Conservation (phyloP, 2,797 vertebrate genomes). For the Psittacula derbiana region DNA sequence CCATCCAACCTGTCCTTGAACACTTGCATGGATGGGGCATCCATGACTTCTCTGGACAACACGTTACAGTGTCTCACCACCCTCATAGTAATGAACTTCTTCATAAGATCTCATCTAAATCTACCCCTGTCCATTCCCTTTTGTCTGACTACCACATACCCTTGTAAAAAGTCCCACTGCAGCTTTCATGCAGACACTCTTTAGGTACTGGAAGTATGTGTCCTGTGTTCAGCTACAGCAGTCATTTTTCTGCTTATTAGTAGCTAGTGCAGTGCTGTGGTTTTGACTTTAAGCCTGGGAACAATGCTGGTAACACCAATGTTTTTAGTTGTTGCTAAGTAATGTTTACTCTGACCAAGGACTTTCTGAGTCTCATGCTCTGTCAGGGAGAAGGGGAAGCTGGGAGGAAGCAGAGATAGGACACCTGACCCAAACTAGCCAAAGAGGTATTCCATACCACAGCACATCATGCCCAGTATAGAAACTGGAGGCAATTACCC, state of each 20-base stretch:
- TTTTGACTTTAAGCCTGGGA: too few species aligned
- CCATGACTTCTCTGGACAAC: not conserved
- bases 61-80: not conserved
- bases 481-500: too few species aligned
- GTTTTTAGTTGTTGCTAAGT: too few species aligned
- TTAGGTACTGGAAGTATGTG: not conserved
- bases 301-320: too few species aligned
- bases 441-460: too few species aligned
- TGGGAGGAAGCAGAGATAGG: too few species aligned
- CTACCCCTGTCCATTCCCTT: not conserved
- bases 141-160: not conserved
- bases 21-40: not conserved
- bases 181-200: not conserved
- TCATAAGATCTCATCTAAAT: not conserved
- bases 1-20: not conserved
- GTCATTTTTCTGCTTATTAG: not conserved
- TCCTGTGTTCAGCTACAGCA: not conserved
- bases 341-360: too few species aligned
- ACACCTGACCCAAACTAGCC: too few species aligned
- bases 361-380: too few species aligned
- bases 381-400: too few species aligned
- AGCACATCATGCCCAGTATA: too few species aligned
- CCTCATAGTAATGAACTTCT: not conserved
- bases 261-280: not conserved
- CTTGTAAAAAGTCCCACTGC: not conserved